Evolutionary conservation across 30 jellyfish, hydroid and myxozoan species (phyloP).

Genomic region (Hydra vulgaris): DNA sequence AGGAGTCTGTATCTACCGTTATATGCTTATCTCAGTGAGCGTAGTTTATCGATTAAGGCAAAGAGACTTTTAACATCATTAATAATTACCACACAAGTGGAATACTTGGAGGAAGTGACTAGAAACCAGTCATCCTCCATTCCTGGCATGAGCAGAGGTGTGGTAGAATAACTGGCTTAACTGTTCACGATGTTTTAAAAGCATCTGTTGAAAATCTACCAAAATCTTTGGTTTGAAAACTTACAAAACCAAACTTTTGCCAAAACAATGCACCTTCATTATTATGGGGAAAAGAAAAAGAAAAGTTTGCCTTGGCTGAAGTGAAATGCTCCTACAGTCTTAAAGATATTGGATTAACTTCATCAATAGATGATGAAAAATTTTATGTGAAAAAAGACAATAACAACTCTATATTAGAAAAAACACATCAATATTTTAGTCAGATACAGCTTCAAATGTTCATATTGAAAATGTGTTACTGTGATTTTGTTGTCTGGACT

Average conservation of each 20-base stretch:
- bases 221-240: neutral
- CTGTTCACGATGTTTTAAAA: neutral
- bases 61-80: too few species aligned
- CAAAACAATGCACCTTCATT: conserved; percentile 1
- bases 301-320: neutral
- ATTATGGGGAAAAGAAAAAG: conserved; percentile 4
- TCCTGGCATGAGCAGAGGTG: conserved; percentile 15
- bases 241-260: neutral
- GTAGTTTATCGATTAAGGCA: too few species aligned
- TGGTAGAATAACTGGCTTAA: conserved; percentile 14
- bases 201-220: conserved; percentile 1
- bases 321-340: conserved; percentile 6
- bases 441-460: too few species aligned
- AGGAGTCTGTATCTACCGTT: too few species aligned
- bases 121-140: conserved; percentile 3
- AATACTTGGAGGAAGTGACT: conserved; percentile 8
- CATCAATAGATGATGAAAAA: neutral
- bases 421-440: too few species aligned
- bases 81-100: neutral
- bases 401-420: too few species aligned
- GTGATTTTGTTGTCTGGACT: too few species aligned
- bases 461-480: too few species aligned
- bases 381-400: too few species aligned
- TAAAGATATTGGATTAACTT: neutral
- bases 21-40: too few species aligned